Evolutionary conservation across 2,113 vertebrate species (phyloP).

Genomic region (Elanus axillaris): DNA sequence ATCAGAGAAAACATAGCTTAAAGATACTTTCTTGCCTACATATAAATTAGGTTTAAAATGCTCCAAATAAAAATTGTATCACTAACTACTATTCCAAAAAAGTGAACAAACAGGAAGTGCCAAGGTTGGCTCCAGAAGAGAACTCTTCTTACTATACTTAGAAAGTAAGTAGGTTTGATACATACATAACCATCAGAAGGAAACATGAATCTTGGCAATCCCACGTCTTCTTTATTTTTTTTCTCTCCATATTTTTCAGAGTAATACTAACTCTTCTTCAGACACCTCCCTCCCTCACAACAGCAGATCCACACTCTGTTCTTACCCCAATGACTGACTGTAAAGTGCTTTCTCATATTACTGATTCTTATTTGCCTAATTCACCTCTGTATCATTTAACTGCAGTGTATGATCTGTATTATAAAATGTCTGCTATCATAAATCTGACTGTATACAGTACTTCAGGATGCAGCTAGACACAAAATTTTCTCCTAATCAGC

Average conservation of each 20-base stretch:
- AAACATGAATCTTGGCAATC: not conserved
- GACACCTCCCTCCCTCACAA: not conserved
- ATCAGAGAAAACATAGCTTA: not conserved
- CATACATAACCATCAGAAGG: not conserved
- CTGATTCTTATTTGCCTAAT: not conserved
- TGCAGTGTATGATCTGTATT: accelerated
- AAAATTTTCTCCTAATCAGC: not conserved
- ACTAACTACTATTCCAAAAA: not conserved
- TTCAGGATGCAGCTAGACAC: not conserved
- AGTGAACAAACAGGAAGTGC: not conserved
- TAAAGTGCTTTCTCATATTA: not conserved
- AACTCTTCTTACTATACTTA: not conserved
- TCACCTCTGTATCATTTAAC: not conserved
- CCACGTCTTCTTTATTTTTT: not conserved
- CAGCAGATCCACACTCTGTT: not conserved
- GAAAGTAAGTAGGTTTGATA: not conserved
- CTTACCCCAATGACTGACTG: not conserved
- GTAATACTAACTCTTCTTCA: not conserved
- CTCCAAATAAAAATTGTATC: not conserved
- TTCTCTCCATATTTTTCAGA: not conserved
- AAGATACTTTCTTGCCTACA: not conserved
- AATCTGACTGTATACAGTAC: not conserved
- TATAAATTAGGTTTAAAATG: not conserved
- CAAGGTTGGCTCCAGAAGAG: not conserved
- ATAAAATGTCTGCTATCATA: not conserved